Evolutionary conservation across 1,140 invertebrate genomes (phyloP), one percentile per base, ranked within the genome.

Genomic region (Metaphire vulgaris): DNA sequence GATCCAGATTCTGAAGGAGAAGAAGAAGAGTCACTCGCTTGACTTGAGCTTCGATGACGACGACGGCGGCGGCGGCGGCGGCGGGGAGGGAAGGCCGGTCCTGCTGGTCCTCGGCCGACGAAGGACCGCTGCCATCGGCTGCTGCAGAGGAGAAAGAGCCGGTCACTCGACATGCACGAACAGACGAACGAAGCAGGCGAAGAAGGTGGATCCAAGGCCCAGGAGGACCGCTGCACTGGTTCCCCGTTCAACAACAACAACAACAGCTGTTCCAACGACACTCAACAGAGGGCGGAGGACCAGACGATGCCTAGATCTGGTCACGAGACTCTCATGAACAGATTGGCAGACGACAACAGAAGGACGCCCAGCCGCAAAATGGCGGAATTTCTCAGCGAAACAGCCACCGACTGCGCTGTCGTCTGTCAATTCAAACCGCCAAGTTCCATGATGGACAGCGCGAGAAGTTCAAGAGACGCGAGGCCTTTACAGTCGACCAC

Each of bases 41-140:
- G 72, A 73, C 41, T 73, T 28, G 29, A 76, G 33, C 33, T 76
- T 41, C 29, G 33, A 69, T 14, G 33, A 41, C 31, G n/a, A 33
- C 14, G 74, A 29, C 30, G 1, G 33, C 15, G 6, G 6, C 41
- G 6, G 41, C 21, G 6, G 21, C 41, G 41, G 21, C 41, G 41
- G 21, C 41, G 6, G 41, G 41, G 41, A 56, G 41, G 41, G 41
- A 56, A 21, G 41, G 41, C 41, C 6, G 41, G 41, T 12, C 41
- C 41, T 21, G 41, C 6, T 21, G 41, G 41, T 12, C 6, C 21
- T 12, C 41, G 41, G 6, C 41, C 41, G 6, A 21, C 21, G 6
- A 6, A 21, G 6, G 41, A 56, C 41, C 6, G 21, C 6, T 21
- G 41, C 6, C 41, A 12, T 6, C 41, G 41, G 21, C 41, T 56